Evolutionary conservation across 2,888 invertebrate genomes (phyloP), one percentile per base, ranked within the genome.

Genomic region (Ceratothoa steindachneri): DNA sequence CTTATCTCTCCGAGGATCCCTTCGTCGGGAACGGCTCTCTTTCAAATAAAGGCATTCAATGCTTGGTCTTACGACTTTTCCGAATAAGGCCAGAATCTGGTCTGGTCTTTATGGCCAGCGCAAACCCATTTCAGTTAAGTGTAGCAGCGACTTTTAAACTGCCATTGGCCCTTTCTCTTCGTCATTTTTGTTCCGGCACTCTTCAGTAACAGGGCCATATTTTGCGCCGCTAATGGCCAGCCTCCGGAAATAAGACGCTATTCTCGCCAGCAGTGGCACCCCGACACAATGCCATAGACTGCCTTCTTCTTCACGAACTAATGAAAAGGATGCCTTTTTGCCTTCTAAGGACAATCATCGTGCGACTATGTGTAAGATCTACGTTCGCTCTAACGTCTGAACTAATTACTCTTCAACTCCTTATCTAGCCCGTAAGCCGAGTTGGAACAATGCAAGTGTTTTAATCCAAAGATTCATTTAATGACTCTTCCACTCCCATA

Each of bases 121-220:
- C 72, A 68, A 75, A 75, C 72, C 72, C 75, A 75, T 75, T 75
- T 69, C 75, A 72, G 75, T 75, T 75, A 75, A 75, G 75, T 75
- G 75, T 75, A 72, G 75, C 72, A 66, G 72, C 41, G 66, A 60
- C 60, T 60, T 60, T 60, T 60, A 60, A 60, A 60, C 27, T 60
- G 60, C 60, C 24, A 60, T 60, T 60, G 60, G 60, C 60, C 27
- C 60, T 60, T 60, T 60, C 60, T 60, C 60, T 60, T 60, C 60
- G 60, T 60, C 60, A 60, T 60, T 75, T 75, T 75, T 75, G 72
- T 70, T 60, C 65, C 67, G 75, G 75, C 75, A 75, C 75, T 75
- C 75, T 75, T 75, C 75, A 69, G 72, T 69, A 64, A 64, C 69
- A 71, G 75, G 75, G 71, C 75, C 75, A 75, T 75, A 75, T 75